These are phyloP conservation scores for Monoplex corrugatus DNA, from an alignment of 2,888 invertebrate species.

Conservation along the genomic window DNA sequence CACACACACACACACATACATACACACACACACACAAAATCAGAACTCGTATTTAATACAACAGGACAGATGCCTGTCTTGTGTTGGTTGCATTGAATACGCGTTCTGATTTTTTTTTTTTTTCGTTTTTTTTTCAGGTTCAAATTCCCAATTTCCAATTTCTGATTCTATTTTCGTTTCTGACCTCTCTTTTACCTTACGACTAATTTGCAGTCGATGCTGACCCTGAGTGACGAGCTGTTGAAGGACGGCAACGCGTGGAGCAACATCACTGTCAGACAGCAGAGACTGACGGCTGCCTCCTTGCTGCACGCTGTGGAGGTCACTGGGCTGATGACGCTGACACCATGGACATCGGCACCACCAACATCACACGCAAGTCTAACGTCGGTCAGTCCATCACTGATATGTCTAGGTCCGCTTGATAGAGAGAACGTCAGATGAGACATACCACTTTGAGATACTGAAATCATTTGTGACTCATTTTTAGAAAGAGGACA, in stretches of 20 bases:
- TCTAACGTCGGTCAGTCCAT: slow-evolving; percentile 50
- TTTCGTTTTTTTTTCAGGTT: no score
- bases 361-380: slow-evolving; percentile 38
- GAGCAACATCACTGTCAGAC: background rate
- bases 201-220: slow-evolving; percentile 35
- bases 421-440: no score
- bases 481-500: background rate
- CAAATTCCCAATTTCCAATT: no score
- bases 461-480: no score
- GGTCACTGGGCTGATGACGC: slow-evolving; percentile 50
- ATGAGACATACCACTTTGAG: no score
- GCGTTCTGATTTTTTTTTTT: no score
- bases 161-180: background rate
- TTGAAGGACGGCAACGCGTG: slow-evolving; percentile 28
- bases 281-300: slow-evolving; percentile 44
- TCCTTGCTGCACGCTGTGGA: slow-evolving; percentile 49
- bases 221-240: slow-evolving; percentile 29
- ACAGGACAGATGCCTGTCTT: no score
- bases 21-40: background rate
- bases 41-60: no score
- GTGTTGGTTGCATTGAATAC: no score
- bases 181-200: background rate
- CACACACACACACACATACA: background rate
- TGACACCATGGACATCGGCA: slow-evolving; percentile 48
- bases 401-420: no score